Evolutionary conservation across 1,140 invertebrate species (phyloP), one percentile per base, ranked within the genome.

Genomic region (Ladona fulva): DNA sequence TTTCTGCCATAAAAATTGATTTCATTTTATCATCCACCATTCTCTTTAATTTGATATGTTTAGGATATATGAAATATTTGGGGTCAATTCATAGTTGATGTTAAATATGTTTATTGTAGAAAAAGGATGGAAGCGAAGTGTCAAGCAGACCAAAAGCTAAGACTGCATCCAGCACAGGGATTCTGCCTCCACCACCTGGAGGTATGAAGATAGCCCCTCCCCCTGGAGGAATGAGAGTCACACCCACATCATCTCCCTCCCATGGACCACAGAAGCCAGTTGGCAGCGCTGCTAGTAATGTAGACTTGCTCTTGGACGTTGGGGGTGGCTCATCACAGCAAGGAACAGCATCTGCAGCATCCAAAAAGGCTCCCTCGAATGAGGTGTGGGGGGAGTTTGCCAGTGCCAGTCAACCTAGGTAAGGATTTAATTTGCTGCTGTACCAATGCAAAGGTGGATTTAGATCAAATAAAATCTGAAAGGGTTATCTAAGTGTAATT

Each of bases 131-230:
- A 11, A 91, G 90, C 80, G 93, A 94, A 81, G 88, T 87, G 76
- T 81, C 86, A 82, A 85, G 88, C 84, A 86, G 90, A 84, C 84
- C 90, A 80, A 89, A 90, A 83, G 85, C 90, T 83, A 86, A 90
- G 82, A 83, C 82, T 24, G 83, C 85, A 73, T 90, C 90, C 25
- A 83, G 82, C 25, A 78, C 84, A 11, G 87, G 91, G 42, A 88
- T 95, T 77, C 87, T 95, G 42, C 94, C 95, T 78, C 95, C 96
- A 74, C 95, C 95, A 42, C 94, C 95, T 37, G 92, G 94, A 24
- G 92, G 89, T 74, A 84, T 89, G 1, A 91, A 90, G 83, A 87
- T 92, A 73, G 87, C 90, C 25, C 89, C 90, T 78, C 90, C 91
- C 76, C 87, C 92, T 25, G 88, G 89, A 6, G 86, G 88, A 25